Percentiles rank a stretch among this genome's conserved stretches.
These are phyloP conservation scores for Ptychobarbus kaznakovi DNA, from an alignment of 2,797 vertebrate species.

Conservation along the genomic window DNA sequence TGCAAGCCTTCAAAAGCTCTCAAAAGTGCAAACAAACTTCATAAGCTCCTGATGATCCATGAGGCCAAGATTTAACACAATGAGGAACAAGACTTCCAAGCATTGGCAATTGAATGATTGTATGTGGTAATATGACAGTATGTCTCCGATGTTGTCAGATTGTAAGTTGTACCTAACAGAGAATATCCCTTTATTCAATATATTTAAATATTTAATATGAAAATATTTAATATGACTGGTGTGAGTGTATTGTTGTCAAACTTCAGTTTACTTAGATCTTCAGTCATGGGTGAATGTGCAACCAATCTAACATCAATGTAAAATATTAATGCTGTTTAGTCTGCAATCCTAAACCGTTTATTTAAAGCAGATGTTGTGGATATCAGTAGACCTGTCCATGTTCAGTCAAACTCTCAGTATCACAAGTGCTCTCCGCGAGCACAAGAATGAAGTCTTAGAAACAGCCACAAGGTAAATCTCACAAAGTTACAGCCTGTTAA, in stretches of 20 bases:
- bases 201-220: background rate
- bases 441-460: background rate
- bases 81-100: background rate
- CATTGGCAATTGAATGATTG: background rate
- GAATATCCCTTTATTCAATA: background rate
- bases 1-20: background rate
- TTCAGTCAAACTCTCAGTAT: slow-evolving; percentile 15
- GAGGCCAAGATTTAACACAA: background rate
- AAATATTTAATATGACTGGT: slow-evolving; percentile 22
- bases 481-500: slow-evolving; percentile 51
- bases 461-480: slow-evolving; percentile 47
- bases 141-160: background rate
- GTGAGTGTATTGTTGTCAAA: background rate
- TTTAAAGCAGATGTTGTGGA: slow-evolving; percentile 38
- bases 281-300: slow-evolving; percentile 7
- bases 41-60: slow-evolving; percentile 9
- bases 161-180: background rate
- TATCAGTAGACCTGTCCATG: slow-evolving; percentile 29
- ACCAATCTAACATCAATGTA: slow-evolving; percentile 14
- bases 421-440: slow-evolving; percentile 5
- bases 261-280: slow-evolving; percentile 5
- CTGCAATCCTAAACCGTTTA: slow-evolving; percentile 35
- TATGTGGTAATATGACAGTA: background rate
- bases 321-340: slow-evolving; percentile 45
- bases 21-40: slow-evolving; percentile 1